These are phyloP conservation scores for Moxostoma hubbsi DNA, from an alignment of 2,797 vertebrate species.

Conservation along the genomic window DNA sequence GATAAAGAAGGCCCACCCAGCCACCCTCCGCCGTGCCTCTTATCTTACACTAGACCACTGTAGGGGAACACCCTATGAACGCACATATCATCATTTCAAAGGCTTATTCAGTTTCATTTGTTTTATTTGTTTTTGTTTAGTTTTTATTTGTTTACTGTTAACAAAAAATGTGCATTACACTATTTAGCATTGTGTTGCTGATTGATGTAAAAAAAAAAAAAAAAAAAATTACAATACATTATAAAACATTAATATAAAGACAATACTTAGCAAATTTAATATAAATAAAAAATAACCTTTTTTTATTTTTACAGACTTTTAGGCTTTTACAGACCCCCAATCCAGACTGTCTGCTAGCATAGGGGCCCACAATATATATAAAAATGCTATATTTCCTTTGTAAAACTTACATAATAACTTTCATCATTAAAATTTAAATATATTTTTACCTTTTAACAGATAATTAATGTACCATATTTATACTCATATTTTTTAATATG, in stretches of 20 bases:
- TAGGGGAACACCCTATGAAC: conserved; percentile 72
- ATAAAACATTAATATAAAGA: no score
- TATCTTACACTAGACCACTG: conserved; percentile 70
- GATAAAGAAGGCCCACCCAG: conserved; percentile 74
- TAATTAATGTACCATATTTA: no score
- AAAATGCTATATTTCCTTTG: no score
- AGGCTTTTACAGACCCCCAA: no score
- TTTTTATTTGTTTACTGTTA: background rate
- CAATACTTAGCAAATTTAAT: background rate
- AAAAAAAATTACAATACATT: background rate
- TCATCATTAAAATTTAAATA: no score
- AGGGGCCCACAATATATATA: no score
- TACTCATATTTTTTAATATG: no score
- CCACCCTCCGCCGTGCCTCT: conserved; percentile 58
- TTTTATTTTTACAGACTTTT: no score
- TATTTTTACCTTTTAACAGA: no score
- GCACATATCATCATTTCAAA: conserved; percentile 48
- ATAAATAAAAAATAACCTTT: background rate
- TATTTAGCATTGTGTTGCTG: background rate
- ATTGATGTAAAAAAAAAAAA: background rate
- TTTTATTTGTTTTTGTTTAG: background rate
- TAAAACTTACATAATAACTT: no score
- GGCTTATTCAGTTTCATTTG: background rate
- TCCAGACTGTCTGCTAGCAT: no score
- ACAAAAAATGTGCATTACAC: no score